These are phyloP conservation scores for Eublepharis macularius DNA, from an alignment of 2,113 vertebrate genomes.

Conservation along the genomic window DNA sequence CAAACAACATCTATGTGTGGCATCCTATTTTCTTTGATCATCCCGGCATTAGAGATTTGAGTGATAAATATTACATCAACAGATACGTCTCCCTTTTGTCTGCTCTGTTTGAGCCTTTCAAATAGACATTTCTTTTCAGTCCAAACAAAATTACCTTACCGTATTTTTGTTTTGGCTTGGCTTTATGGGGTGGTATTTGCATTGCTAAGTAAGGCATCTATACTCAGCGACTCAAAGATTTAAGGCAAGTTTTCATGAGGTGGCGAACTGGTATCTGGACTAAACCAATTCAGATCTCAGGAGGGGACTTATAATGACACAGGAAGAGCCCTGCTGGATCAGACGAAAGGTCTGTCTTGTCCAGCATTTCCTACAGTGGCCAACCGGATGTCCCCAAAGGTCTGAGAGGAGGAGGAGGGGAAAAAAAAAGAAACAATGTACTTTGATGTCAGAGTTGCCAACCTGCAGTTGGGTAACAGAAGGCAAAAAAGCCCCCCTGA, in stretches of 20 bases:
- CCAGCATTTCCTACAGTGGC: no score
- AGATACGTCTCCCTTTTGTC: constrained; percentile 55
- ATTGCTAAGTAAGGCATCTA: constrained; percentile 26
- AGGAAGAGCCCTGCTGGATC: no score
- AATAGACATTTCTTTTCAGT: constrained; percentile 43
- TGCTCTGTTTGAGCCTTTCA: constrained; percentile 51
- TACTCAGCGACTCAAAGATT: constrained; percentile 15
- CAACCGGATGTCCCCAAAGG: no score
- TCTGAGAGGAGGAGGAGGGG: no score
- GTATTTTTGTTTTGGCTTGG: constrained; percentile 8
- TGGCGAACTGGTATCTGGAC: not conserved
- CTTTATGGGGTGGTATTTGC: constrained; percentile 23
- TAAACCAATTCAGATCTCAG: not conserved
- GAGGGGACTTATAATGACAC: not conserved
- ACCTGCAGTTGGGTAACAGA: no score
- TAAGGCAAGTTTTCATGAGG: not conserved
- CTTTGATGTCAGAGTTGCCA: no score
- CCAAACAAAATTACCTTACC: constrained; percentile 15
- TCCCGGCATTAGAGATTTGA: constrained; percentile 50
- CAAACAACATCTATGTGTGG: constrained; percentile 38
- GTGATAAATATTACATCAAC: constrained; percentile 64
- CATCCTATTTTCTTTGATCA: constrained; percentile 64
- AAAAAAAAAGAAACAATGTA: no score
- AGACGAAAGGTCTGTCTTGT: no score
- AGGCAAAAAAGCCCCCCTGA: no score